phyloP scores from a whole-genome alignment of 2,797 vertebrate genomes.

The Chelon labrosus region DNA sequence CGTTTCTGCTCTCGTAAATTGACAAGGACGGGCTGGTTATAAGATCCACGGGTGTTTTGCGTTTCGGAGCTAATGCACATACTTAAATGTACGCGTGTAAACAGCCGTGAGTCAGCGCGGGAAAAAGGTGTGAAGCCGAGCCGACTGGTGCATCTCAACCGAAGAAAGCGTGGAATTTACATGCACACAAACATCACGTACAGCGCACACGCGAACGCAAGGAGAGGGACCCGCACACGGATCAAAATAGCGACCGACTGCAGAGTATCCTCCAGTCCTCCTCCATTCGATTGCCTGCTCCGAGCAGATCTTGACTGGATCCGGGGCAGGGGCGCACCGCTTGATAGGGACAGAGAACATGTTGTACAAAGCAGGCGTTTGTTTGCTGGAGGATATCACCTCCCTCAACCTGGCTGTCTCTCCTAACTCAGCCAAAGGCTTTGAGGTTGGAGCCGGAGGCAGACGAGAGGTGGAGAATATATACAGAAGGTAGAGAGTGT shows the following conservation, averaged over 20 bases:
- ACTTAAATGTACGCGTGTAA: slow-evolving; percentile 23
- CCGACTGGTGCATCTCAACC: slow-evolving; percentile 6
- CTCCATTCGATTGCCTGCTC: slow-evolving; percentile 10
- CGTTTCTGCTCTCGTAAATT: slow-evolving; percentile 9
- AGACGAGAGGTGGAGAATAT: slow-evolving; percentile 58
- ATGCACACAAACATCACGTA: not conserved
- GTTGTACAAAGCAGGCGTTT: slow-evolving; percentile 68
- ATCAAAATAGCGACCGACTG: not conserved
- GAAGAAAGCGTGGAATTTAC: not conserved
- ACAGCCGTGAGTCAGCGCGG: slow-evolving; percentile 40
- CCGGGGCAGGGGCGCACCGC: slow-evolving; percentile 15
- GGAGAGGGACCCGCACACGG: not conserved
- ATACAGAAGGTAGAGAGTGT: slow-evolving; percentile 52
- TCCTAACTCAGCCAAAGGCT: slow-evolving; percentile 53
- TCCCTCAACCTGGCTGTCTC: slow-evolving; percentile 64
- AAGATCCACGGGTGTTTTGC: slow-evolving; percentile 29
- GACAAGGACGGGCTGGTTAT: slow-evolving; percentile 14
- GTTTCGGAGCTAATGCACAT: slow-evolving; percentile 17
- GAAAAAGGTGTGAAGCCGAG: slow-evolving; percentile 13
- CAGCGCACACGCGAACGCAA: not conserved
- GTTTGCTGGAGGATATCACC: slow-evolving; percentile 73
- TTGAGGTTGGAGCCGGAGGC: slow-evolving; percentile 62
- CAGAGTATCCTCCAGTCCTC: not conserved
- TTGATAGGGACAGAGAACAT: slow-evolving; percentile 54
- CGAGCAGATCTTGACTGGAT: slow-evolving; percentile 28